These are phyloP conservation scores for Clarias fuscus DNA, from an alignment of 2,797 vertebrate genomes.

Conservation along the genomic window DNA sequence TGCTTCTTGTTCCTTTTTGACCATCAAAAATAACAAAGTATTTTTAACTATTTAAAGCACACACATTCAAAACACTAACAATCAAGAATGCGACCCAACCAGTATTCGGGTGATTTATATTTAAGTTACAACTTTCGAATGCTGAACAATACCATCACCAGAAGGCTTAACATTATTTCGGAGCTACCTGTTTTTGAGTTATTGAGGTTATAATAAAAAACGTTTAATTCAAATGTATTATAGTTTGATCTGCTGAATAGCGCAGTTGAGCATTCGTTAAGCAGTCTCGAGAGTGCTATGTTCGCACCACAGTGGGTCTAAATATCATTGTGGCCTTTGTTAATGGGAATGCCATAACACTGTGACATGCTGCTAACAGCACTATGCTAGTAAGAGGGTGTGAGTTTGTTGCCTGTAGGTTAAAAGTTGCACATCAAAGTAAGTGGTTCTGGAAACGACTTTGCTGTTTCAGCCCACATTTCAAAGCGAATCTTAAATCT, in stretches of 20 bases:
- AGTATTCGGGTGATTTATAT: neutral
- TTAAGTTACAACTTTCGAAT: neutral
- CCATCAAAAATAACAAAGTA: neutral
- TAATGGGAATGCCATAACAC: slow-evolving; percentile 38
- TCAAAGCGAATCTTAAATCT: slow-evolving; percentile 58
- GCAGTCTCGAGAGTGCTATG: slow-evolving; percentile 7
- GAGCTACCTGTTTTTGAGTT: neutral
- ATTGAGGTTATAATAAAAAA: neutral
- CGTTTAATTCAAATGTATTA: neutral
- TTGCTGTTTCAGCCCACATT: slow-evolving; percentile 40
- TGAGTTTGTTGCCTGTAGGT: slow-evolving; percentile 2
- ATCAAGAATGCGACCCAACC: no score
- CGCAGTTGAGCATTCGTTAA: slow-evolving; percentile 21
- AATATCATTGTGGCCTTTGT: neutral
- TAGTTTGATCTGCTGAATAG: slow-evolving; percentile 34
- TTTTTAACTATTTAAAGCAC: neutral
- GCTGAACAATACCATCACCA: neutral
- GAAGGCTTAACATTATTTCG: neutral
- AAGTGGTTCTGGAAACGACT: slow-evolving; percentile 33
- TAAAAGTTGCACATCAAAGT: slow-evolving; percentile 58
- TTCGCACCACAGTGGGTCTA: neutral
- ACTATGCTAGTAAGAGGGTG: neutral
- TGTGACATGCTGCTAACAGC: slow-evolving; percentile 21
- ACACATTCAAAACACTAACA: neutral
- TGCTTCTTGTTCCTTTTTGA: neutral